Evolutionary conservation across 2,797 vertebrate species (phyloP).

Genomic region (Macroramphosus scolopax): DNA sequence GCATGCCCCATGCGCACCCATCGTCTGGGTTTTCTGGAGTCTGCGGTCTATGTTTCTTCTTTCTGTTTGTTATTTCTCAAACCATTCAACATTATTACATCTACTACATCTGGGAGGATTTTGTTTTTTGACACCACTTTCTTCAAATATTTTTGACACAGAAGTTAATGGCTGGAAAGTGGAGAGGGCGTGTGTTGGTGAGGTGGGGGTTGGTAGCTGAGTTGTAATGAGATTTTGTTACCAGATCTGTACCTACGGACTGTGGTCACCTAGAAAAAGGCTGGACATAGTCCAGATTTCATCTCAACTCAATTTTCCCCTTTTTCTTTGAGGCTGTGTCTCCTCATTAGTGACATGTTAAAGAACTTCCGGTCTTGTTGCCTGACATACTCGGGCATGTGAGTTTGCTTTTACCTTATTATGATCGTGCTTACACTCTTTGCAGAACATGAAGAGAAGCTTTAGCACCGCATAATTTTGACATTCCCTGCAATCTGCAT

Average conservation of each 20-base stretch:
- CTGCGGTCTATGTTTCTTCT: too few relatives aligned
- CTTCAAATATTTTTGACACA: neutral
- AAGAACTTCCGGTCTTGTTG: constrained; percentile 10
- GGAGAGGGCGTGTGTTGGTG: constrained; percentile 10
- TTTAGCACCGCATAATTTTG: constrained; percentile 21
- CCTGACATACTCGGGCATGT: constrained; percentile 9
- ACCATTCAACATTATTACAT: too few relatives aligned
- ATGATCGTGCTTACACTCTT: constrained; percentile 1
- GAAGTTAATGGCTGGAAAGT: constrained; percentile 5
- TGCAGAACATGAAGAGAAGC: constrained; percentile 8
- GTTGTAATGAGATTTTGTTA: constrained; percentile 25
- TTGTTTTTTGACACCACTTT: neutral
- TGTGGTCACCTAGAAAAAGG: constrained; percentile 6
- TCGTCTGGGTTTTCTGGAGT: too few relatives aligned
- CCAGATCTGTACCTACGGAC: constrained; percentile 14
- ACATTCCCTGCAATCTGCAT: constrained; percentile 29
- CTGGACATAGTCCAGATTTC: constrained; percentile 43
- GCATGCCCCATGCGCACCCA: too few relatives aligned
- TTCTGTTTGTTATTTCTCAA: too few relatives aligned
- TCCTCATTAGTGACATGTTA: constrained; percentile 28
- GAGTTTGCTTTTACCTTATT: constrained; percentile 9
- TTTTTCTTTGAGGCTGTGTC: constrained; percentile 7
- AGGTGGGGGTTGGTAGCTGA: constrained; percentile 8
- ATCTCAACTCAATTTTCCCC: constrained; percentile 35
- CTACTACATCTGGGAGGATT: too few relatives aligned